A percentile compares a stretch with the other conserved stretches of the same genome.
phyloP scores from a whole-genome alignment of 2,888 invertebrate genomes.

The Parnassius apollo region DNA sequence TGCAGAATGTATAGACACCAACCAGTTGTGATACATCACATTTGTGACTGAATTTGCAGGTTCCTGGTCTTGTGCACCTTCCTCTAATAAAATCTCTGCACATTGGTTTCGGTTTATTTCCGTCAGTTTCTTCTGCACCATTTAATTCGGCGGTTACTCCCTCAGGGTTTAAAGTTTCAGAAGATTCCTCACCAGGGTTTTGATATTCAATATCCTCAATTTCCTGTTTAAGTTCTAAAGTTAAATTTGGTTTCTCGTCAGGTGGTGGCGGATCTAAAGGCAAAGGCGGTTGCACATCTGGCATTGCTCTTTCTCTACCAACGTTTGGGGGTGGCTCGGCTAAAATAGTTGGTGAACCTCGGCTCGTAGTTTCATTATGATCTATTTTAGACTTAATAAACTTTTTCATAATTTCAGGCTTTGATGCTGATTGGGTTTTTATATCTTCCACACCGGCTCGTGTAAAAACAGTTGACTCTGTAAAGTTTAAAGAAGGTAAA shows the following conservation, averaged over 20 bases:
- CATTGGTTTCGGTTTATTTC: constrained; percentile 35
- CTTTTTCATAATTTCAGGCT: constrained; percentile 49
- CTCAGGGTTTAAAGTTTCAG: constrained; percentile 4
- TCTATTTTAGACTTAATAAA: constrained; percentile 52
- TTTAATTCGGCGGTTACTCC: constrained; percentile 1
- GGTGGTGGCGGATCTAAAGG: constrained; percentile 36
- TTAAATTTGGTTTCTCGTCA: constrained; percentile 26
- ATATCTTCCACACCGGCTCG: no score
- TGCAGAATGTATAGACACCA: constrained; percentile 59
- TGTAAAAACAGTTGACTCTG: no score
- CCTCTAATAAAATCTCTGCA: constrained; percentile 61
- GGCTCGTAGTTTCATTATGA: constrained; percentile 36
- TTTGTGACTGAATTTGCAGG: constrained; percentile 54
- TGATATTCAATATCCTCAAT: constrained; percentile 28
- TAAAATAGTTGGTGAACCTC: constrained; percentile 14
- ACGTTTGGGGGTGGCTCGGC: constrained; percentile 12
- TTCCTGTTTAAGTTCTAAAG: constrained; percentile 32
- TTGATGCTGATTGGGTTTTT: no score
- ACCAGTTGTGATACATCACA: constrained; percentile 50
- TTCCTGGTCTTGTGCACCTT: constrained; percentile 43
- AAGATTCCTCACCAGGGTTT: constrained; percentile 7
- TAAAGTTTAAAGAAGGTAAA: no score
- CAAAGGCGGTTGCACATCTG: constrained; percentile 34
- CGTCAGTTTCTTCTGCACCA: constrained; percentile 6
- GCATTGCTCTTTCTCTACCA: constrained; percentile 10